phyloP scores from a whole-genome alignment of 1,140 invertebrate genomes.

The Portunus trituberculatus region DNA sequence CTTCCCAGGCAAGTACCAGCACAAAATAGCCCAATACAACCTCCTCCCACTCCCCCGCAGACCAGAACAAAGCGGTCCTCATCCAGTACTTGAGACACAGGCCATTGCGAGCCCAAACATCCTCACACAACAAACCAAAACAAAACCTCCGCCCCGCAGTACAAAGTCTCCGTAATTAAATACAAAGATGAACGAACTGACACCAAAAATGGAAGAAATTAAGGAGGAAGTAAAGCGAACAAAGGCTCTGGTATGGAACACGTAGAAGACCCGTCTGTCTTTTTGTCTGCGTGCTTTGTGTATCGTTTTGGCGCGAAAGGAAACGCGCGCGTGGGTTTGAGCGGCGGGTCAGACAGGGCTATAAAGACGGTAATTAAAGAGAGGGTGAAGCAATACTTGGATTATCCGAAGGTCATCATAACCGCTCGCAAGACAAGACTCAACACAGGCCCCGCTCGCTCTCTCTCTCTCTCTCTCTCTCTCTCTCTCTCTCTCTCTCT shows the following conservation, averaged over 20 bases:
- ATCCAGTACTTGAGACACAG: too few relatives aligned
- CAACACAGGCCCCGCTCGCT: not conserved
- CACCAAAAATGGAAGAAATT: too few relatives aligned
- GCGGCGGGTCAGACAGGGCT: slow-evolving; percentile 9
- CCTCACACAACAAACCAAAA: too few relatives aligned
- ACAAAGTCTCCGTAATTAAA: too few relatives aligned
- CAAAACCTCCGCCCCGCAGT: too few relatives aligned
- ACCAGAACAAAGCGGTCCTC: too few relatives aligned
- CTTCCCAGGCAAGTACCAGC: too few relatives aligned
- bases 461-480: slow-evolving; percentile 26
- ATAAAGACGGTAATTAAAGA: slow-evolving; percentile 53
- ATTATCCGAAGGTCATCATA: slow-evolving; percentile 60
- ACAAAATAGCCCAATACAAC: too few relatives aligned
- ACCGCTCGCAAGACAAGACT: slow-evolving; percentile 27
- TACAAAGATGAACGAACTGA: too few relatives aligned
- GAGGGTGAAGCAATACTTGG: slow-evolving; percentile 53
- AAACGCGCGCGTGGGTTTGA: slow-evolving; percentile 30
- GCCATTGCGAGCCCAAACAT: too few relatives aligned
- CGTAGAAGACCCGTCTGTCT: not conserved
- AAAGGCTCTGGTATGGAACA: not conserved
- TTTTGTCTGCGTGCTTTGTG: slow-evolving; percentile 21
- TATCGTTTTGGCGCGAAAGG: slow-evolving; percentile 27
- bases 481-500: not conserved
- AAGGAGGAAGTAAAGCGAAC: too few relatives aligned
- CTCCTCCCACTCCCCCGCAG: too few relatives aligned